Evolutionary conservation across 1,140 invertebrate species (phyloP).

Genomic region (Leptopilina clavipes): DNA sequence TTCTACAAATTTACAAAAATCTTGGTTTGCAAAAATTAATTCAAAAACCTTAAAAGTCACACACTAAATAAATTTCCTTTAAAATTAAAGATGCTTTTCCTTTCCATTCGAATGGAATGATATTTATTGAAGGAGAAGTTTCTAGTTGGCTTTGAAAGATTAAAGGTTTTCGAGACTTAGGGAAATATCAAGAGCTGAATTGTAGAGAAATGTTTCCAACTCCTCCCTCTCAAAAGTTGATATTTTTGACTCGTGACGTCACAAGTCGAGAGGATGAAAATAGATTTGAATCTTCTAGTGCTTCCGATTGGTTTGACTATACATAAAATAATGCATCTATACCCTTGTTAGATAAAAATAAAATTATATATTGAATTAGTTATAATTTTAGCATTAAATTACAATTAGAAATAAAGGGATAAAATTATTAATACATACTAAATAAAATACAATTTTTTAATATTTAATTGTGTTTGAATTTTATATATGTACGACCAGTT

Average conservation of each 20-base stretch:
- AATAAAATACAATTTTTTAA: too few species aligned
- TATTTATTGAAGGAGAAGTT: not conserved
- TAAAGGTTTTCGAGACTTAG: conserved; percentile 64
- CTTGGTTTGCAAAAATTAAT: conserved; percentile 14
- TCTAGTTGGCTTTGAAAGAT: conserved; percentile 16
- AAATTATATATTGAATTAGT: too few species aligned
- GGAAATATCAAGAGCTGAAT: conserved; percentile 70
- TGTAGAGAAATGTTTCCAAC: conserved; percentile 59
- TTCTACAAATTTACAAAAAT: not conserved
- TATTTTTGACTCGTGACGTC: conserved; percentile 74
- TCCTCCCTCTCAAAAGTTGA: conserved; percentile 66
- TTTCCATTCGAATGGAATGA: not conserved
- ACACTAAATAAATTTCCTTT: not conserved
- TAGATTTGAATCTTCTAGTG: conserved; percentile 68
- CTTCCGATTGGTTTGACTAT: conserved; percentile 46
- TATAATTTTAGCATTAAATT: too few species aligned
- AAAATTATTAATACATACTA: too few species aligned
- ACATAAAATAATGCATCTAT: too few species aligned
- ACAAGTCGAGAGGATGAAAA: conserved; percentile 67
- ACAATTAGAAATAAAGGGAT: too few species aligned
- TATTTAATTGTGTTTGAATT: too few species aligned
- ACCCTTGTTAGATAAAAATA: too few species aligned
- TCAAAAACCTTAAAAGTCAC: not conserved
- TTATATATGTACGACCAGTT: too few species aligned
- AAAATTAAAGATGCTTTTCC: not conserved